Evolutionary conservation across 2,797 vertebrate species (phyloP).

Genomic region (Scolopax bukidnonensis): DNA sequence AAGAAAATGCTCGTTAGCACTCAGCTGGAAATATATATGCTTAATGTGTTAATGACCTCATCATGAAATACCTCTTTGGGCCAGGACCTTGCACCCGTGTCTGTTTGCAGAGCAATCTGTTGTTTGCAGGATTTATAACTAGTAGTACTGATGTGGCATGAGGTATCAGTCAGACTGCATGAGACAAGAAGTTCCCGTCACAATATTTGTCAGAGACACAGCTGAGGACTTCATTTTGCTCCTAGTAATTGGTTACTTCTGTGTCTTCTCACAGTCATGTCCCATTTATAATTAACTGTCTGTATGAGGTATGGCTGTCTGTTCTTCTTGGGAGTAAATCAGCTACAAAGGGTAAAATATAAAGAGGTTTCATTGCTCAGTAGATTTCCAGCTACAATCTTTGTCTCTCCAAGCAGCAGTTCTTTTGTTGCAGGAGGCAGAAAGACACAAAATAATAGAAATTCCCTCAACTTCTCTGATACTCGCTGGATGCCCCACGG

Average conservation of each 20-base stretch:
- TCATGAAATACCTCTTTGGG: neutral
- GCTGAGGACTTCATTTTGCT: neutral
- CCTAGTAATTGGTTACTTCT: neutral
- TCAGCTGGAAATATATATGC: neutral
- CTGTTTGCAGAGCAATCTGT: neutral
- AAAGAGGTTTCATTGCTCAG: neutral
- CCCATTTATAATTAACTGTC: neutral
- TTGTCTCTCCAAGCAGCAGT: neutral
- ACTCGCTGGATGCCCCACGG: neutral
- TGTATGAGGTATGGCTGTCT: neutral
- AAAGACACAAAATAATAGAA: neutral
- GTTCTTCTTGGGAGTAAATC: neutral
- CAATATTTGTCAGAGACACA: neutral
- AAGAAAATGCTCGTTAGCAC: neutral
- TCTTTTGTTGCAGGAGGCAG: neutral
- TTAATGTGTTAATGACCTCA: neutral
- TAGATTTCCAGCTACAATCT: neutral
- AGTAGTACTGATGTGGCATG: neutral
- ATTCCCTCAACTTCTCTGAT: neutral
- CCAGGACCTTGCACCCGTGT: neutral
- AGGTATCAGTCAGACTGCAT: neutral
- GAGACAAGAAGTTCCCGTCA: neutral
- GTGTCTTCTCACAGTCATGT: neutral
- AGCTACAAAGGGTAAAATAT: neutral
- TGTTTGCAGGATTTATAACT: neutral